phyloP scores from a whole-genome alignment of 2,888 invertebrate species.

The Lordiphosa fenestrarum region DNA sequence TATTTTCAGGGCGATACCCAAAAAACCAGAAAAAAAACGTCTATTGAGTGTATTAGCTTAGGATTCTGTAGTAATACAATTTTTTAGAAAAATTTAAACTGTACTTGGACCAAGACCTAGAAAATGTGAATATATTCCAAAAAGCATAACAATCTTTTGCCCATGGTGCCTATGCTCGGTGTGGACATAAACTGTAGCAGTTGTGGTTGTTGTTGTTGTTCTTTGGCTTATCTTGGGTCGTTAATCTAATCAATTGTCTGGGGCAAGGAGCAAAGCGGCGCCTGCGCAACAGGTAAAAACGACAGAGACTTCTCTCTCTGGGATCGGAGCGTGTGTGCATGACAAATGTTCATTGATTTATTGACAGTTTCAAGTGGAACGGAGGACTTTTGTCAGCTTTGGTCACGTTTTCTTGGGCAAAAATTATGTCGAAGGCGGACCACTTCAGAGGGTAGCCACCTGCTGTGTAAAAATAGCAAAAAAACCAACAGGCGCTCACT shows the following conservation, averaged over 20 bases:
- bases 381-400: conserved; percentile 32
- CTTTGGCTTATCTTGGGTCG: conserved; percentile 40
- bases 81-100: too few relatives aligned
- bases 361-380: conserved; percentile 53
- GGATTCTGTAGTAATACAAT: too few relatives aligned
- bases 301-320: not conserved
- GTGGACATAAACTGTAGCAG: conserved; percentile 43
- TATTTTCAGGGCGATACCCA: too few relatives aligned
- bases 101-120: too few relatives aligned
- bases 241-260: conserved; percentile 56
- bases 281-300: conserved; percentile 63
- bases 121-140: too few relatives aligned
- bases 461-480: conserved; percentile 60
- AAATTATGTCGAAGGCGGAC: conserved; percentile 11
- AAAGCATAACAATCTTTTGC: too few relatives aligned
- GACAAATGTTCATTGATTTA: conserved; percentile 68
- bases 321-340: conserved; percentile 47
- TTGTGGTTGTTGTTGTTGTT: conserved; percentile 39
- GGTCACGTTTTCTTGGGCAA: conserved; percentile 49
- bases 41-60: too few relatives aligned
- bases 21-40: too few relatives aligned
- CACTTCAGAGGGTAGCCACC: conserved; percentile 45
- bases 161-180: conserved; percentile 4
- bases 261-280: conserved; percentile 41
- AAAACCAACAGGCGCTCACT: conserved; percentile 3